Base-by-base conservation (phyloP, 2,888 invertebrate species). In the Drosophila kokeensis region DNA sequence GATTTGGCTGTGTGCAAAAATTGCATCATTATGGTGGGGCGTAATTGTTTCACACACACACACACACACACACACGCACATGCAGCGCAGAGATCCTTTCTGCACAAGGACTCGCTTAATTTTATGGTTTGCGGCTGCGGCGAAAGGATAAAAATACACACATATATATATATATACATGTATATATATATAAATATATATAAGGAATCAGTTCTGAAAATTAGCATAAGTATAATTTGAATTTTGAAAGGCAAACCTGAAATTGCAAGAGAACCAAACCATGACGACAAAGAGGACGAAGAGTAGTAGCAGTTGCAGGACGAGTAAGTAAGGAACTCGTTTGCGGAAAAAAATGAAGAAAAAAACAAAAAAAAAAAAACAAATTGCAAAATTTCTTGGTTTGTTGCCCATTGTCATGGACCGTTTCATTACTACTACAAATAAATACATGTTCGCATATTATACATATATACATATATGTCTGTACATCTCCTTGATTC, bases 201-300 rank as follows among this genome's bases (percentile, higher is more conserved):
- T 29, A 42, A 36, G 21, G 34, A 82, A 87, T 87, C 81, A 69
- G 75, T 78, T 68, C 64, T 40, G 38, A 45, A 87, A 89, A 86
- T 89, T 86, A 89, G 85, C 85, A 88, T 85, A 89, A 85, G 78
- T 73, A 73, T 87, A 88, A 89, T 86, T 88, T 82, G 69, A 83
- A 80, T 87, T 80, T 77, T 42, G 77, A 79, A 73, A 70, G 69
- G 74, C 74, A 85, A 87, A 84, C 84, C 83, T 61, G 88, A 88
- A 83, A 65, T 52, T 68, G 57, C 42, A 15, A 50, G 54, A 57
- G 59, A 52, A 57, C 38, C 29, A 27, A 38, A 40, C 49, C 40
- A 57, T 48, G 32, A 69, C 50, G 38, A 55, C 32, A 40, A 18
- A 27, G n/a, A 52, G 62, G 40, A 73, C 71, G 48, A 45, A 24